Base-by-base conservation (phyloP, 2,888 invertebrate species). In the Cantharis rufa region DNA sequence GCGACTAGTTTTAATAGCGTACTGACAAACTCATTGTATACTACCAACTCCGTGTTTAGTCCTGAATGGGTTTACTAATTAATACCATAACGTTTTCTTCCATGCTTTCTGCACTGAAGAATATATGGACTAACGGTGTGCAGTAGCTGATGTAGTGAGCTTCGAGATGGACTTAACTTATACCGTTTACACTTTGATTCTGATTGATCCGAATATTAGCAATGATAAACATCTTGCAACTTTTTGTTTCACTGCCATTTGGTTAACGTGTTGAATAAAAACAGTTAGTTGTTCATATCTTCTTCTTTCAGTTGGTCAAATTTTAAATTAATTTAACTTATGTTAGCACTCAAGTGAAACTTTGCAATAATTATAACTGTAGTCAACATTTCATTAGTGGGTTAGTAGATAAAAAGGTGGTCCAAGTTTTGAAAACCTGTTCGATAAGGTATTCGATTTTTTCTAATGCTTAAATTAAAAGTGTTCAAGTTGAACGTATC, bases 91-190 rank as follows among this genome's bases (percentile, higher is more conserved):
- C 86, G 85, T 85, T 86, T 85, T 84, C 84, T 84, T 85, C 82
- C 80, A 82, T 84, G 84, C 85, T 87, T 88, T 88, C 86, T 87
- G 88, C 85, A 86, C 85, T 80, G 84, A 72, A 82, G 86, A 86
- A 79, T 86, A 87, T 87, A 84, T 87, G 83, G 87, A 87, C 82
- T 88, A 88, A 87, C 87, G 87, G 87, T 81, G 78, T 72, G 69
- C 73, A 68, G 77, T 79, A 77, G 64, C 64, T 21, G 16, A 66
- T 66, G 9, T 66, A 18, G 64, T 75, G 75, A 77, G 76, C 68
- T 70, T 62, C 62, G 48, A 64, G 69, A 69, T 69, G 69, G 69
- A 69, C 69, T 69, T 10, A 13, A 21, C 24, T 66, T 66, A 21
- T 21, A 66, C 64, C 64, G 64, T 66, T 66, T 66, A 66, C 64